Base-by-base conservation (phyloP, 1,140 invertebrate species). In the Bombus balteatus region DNA sequence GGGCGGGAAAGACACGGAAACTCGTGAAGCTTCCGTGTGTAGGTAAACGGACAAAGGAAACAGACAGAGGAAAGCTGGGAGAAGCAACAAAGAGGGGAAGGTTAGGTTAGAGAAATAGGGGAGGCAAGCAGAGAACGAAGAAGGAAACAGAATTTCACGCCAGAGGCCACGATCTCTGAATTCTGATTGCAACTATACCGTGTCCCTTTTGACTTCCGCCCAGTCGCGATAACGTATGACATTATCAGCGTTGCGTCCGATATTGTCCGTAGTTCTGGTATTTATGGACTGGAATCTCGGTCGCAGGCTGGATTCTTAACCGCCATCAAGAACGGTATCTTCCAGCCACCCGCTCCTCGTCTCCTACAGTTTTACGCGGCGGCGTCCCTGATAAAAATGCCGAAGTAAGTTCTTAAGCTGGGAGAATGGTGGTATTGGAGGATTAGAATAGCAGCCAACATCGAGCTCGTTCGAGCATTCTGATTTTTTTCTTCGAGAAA, bases 141-240 rank as follows among this genome's bases (percentile, higher is more conserved):
- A 34, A 43, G 68, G 66, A 72, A 47, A 32, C 41, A 80, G 68
- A 74, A 81, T 65, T 68, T 79, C 81, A 28, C 59, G 87, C 84
- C 75, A 80, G 85, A 80, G 79, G 80, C 71, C 71, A 87, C 81
- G 76, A 77, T 87, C 72, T 65, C 88, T 89, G 81, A 89, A 89
- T 89, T 83, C 88, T 89, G 88, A 89, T 89, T 81, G 85, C 77
- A 10, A 72, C 43, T 74, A 62, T 86, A 86, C 72, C 57, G 71
- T 73, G 70, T 59, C 68, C 80, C 83, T 88, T 89, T 81, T 71
- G 88, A 89, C 81, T 89, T 89, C 76, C 73, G 70, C 53, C 72
- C 57, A 71, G 66, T 5, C 37, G 57, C 72, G 85, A 89, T 89
- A 86, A 86, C 84, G 71, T 66, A 75, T 18, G 68, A 73, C 68